Base-by-base conservation (phyloP, 2,113 vertebrate genomes). In the Labrus mixtus region DNA sequence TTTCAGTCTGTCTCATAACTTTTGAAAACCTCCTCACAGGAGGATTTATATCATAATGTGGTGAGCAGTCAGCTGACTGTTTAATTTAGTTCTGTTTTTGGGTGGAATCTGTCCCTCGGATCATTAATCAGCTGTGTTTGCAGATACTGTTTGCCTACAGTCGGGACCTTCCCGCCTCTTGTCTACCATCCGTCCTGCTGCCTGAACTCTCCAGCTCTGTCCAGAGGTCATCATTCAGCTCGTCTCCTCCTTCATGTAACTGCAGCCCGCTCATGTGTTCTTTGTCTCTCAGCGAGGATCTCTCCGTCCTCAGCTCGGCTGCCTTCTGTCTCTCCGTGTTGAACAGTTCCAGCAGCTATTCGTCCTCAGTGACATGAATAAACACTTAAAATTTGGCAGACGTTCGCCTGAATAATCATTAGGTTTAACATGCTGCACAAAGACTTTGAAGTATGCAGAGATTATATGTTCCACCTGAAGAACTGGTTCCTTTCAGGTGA, bases 191-290 rank as follows among this genome's bases (percentile, higher is more conserved):
- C 63, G 36, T 46, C 19, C 50, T n/a, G 50, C 1, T 72, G 33
- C 19, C 29, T 51, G 17, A 16, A 2, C 45, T 16, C 39, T 16
- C 6, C 15, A 17, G 46, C 16, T 19, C 46, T 15, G 53, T 25
- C 22, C 76, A 33, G 60, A 51, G 33, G 19, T 45, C 53, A 43
- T 17, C 4, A 41, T 22, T 57, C 33, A 25, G 10, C 36, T 11
- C 8, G 46, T 60, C 46, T 60, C 39, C 46, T 60, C 39, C 54
- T 59, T 54, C 46, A 53, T 46, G 7, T 22, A 53, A 41, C 33
- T 45, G 22, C 45, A 25, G 62, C 17, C 41, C 17, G 69, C 51
- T 61, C 76, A 23, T 37, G 48, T 73, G 39, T 73, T 57, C 50
- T 73, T 62, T 80, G 69, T 68, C 23, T 19, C 6, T 39, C 33